Base-by-base conservation (phyloP, 2,797 vertebrate species). In the Falco columbarius region DNA sequence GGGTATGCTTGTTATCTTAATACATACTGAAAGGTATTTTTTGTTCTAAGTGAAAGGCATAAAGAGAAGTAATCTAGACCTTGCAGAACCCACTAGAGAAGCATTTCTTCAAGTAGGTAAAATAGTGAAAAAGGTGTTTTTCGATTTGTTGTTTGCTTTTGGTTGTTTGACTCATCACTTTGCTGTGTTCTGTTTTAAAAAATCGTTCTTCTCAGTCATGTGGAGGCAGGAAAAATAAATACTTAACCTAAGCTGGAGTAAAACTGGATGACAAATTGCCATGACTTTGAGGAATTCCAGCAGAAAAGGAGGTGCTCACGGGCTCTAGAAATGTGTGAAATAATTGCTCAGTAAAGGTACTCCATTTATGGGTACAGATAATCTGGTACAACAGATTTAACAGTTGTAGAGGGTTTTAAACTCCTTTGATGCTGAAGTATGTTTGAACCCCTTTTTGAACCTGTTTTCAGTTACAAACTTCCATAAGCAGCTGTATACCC, bases 161-260 rank as follows among this genome's bases (percentile, higher is more conserved):
- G 34, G 4, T 92, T 97, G 81, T 87, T 96, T 91, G 42, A 72
- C 47, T 93, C 77, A 55, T 95, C 66, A 47, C 40, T 19, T 97
- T 87, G 56, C 68, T 73, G 36, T 51, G 59, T 93, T 58, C 67
- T 80, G 10, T 76, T 85, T 85, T 71, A 75, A 92, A 68, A 93
- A 73, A 47, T 70, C 71, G 42, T 81, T 95, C 49, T 91, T 10
- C 72, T 95, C 56, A 63, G 68, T 97, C 95, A 55, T 46, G 42
- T 91, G 89, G 65, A 86, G 70, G 72, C 67, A 88, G 73, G 93
- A 77, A 81, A 89, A 90, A 65, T 46, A 90, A 94, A 93, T 86
- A 58, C 62, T 93, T 46, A 30, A n/a, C 58, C 73, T 67, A 65
- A 81, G 65, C n/a, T 70, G 42, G 86, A 79, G 81, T 86, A 54